Conservation (phyloP, 2,888 invertebrate species). For the Andricus curvator region DNA sequence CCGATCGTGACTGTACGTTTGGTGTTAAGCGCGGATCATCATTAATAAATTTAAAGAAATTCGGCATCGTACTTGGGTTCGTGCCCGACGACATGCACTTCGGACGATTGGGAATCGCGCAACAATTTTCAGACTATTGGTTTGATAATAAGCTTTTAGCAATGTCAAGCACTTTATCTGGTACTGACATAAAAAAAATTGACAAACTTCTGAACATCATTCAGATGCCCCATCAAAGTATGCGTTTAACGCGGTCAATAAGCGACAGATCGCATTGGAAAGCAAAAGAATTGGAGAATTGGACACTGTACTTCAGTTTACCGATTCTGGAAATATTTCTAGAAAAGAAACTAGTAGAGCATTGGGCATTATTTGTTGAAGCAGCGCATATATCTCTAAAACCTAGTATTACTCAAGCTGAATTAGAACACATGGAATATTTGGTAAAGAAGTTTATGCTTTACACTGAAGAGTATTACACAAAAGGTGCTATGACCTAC, state of each 20-base stretch:
- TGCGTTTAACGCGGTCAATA: constrained; percentile 17
- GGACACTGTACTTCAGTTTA: no score
- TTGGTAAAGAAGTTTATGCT: no score
- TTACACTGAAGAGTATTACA: no score
- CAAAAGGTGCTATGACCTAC: no score
- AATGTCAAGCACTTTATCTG: constrained; percentile 21
- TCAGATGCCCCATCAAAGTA: constrained; percentile 26
- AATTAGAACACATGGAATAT: no score
- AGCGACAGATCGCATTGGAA: constrained; percentile 18
- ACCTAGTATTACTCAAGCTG: no score
- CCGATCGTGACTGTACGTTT: neutral
- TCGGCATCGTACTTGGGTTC: constrained; percentile 49
- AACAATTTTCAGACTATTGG: constrained; percentile 47
- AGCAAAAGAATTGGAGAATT: constrained; percentile 11
- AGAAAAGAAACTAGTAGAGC: neutral
- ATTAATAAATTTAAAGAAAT: constrained; percentile 44
- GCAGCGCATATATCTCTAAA: no score
- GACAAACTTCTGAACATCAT: constrained; percentile 5
- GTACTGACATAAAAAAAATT: constrained; percentile 5
- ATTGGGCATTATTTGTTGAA: constrained; percentile 2
- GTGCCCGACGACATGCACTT: constrained; percentile 50
- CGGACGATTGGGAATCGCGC: constrained; percentile 44
- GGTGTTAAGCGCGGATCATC: constrained; percentile 44
- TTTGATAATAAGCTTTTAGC: constrained; percentile 14
- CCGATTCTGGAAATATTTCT: neutral